Conservation (phyloP, 2,888 invertebrate genomes). For the Pammene fasciana region DNA sequence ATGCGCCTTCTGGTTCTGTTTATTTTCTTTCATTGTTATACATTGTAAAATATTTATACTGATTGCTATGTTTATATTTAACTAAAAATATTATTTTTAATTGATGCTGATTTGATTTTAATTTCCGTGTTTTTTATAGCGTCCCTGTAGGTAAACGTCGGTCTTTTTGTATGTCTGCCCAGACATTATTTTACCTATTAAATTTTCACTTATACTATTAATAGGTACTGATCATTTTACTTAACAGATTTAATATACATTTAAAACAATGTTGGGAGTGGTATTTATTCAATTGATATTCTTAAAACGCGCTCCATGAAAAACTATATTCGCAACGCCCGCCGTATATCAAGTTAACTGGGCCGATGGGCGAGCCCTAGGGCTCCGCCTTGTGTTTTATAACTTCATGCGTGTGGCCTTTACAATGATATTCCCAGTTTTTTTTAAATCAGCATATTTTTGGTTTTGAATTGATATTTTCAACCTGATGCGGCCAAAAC, state of each 20-base stretch:
- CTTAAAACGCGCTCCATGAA: constrained; percentile 9
- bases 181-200: too few relatives aligned
- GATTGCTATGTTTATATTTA: background rate
- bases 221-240: too few relatives aligned
- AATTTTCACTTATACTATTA: too few relatives aligned
- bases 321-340: constrained; percentile 21
- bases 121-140: too few relatives aligned
- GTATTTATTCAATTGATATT: constrained; percentile 12
- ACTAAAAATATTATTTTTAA: background rate
- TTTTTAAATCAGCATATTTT: background rate
- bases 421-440: constrained; percentile 23
- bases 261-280: background rate
- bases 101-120: too few relatives aligned
- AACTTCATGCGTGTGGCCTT: constrained; percentile 59
- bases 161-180: too few relatives aligned
- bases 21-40: constrained; percentile 48
- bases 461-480: too few relatives aligned
- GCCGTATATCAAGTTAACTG: constrained; percentile 51
- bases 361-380: constrained; percentile 52
- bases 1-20: constrained; percentile 45
- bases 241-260: background rate
- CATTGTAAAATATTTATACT: background rate
- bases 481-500: too few relatives aligned
- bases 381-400: constrained; percentile 56
- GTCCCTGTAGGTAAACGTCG: too few relatives aligned